These are phyloP conservation scores for Aphodius sticticus DNA, from an alignment of 2,888 invertebrate genomes.

Conservation along the genomic window DNA sequence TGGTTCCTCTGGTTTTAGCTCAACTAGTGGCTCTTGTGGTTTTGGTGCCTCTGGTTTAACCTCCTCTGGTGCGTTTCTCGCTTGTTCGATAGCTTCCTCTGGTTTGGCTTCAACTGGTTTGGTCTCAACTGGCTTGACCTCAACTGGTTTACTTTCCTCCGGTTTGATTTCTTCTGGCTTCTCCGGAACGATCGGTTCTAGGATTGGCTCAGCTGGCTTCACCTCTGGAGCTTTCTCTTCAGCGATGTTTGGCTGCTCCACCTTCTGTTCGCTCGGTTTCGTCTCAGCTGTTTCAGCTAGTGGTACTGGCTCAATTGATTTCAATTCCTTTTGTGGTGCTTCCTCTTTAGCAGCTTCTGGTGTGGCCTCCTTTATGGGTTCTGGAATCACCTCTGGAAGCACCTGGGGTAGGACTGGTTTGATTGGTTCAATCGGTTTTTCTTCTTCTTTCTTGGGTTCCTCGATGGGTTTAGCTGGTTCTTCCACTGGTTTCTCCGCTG, in stretches of 20 bases:
- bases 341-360: constrained; percentile 48
- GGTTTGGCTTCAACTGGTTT: constrained; percentile 32
- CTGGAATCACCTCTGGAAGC: constrained; percentile 12
- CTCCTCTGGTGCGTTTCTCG: constrained; percentile 36
- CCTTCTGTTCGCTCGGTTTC: constrained; percentile 41
- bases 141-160: constrained; percentile 21
- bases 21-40: constrained; percentile 34
- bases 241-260: constrained; percentile 44
- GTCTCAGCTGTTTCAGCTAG: constrained; percentile 55
- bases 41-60: constrained; percentile 39
- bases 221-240: constrained; percentile 42
- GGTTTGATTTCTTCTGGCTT: constrained; percentile 53
- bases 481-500: constrained; percentile 27
- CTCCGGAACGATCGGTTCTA: constrained; percentile 50
- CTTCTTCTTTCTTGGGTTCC: constrained; percentile 44
- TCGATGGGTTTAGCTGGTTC: constrained; percentile 37
- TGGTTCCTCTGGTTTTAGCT: constrained; percentile 43
- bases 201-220: constrained; percentile 48
- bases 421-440: constrained; percentile 27
- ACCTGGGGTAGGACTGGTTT: constrained; percentile 36
- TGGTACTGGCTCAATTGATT: constrained; percentile 40
- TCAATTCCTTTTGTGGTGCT: constrained; percentile 44
- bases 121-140: constrained; percentile 9
- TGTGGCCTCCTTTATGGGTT: constrained; percentile 44
- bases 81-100: constrained; percentile 44